Base-by-base conservation (phyloP, 2,888 invertebrate genomes). In the Pyrochroa serraticornis region DNA sequence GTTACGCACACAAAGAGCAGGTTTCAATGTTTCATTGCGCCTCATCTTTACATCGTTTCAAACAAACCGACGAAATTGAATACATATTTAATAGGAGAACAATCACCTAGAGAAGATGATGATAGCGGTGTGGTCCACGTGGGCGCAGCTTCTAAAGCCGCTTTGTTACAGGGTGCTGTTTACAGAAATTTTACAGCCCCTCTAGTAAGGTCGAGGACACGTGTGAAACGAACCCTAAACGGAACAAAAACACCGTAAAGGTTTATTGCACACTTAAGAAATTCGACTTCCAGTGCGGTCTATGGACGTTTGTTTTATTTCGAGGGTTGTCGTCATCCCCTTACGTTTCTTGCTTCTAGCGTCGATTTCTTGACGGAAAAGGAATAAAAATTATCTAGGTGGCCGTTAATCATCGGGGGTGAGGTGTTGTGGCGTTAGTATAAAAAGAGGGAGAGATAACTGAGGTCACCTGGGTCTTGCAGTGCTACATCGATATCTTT, bases 21-120 rank as follows among this genome's bases (percentile, higher is more conserved):
- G 34, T 52, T 52, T 36, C 47, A 37, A 47, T 47, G 54, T 62
- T 63, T 62, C 57, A 65, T 63, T 63, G 57, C 58, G 55, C 47
- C 51, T 60, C 62, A 60, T 60, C 62, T 48, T 39, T 55, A 52
- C 46, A 60, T 56, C 56, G 45, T 55, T 59, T 54, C 52, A 54
- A 51, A 55, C 68, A 65, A 67, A 67, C 68, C 61, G 56, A 63
- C 66, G 64, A 72, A 73, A 73, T 73, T 73, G 72, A 73, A 72
- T 73, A 70, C 71, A 72, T 71, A 73, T 72, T 73, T 72, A 72
- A 72, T 73, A n/a, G 7, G 10, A 13, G 13, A 12, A 13, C 12
- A 12, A 39, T 39, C 10, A 39, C 13, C 39, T 8, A n/a, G 35
- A n/a, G 35, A 10, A 35, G 9, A 35, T 10, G 33, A 33, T 7